Evolutionary conservation across 2,797 vertebrate genomes (phyloP), one percentile per base, ranked within the genome.

Genomic region (Onychomys leucogaster): DNA sequence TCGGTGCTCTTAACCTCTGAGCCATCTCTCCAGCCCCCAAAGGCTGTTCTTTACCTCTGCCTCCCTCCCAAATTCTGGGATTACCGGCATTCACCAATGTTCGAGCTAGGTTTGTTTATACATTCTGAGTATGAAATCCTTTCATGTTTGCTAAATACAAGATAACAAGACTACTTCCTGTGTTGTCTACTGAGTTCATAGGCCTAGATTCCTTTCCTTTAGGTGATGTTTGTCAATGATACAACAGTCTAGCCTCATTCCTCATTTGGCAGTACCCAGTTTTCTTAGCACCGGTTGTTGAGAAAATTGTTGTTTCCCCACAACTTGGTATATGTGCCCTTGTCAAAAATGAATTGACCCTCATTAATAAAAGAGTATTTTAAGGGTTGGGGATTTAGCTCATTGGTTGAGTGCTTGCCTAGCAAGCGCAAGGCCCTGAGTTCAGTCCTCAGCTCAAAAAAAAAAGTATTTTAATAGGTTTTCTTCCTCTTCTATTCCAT

Each of bases 241-340:
- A 9, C 10, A 65, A 67, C 0, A 4, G 6, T 81, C 34, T 16
- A 77, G 41, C 59, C 49, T 94, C 46, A 52, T 93, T 78, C 14
- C 69, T 65, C 4, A n/a, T 37, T 57, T 90, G 6, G 87, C 6
- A 13, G 1, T 76, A n/a, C 67, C 27, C 23, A 12, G 2, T 63
- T 94, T 97, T 90, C 76, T 34, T 19, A 91, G n/a, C 52, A 80
- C 27, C 34, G 89, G 69, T 95, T 95, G 4, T 69, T 92, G 23
- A 92, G 76, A 52, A 91, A 52, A 76, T 63, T 77, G 7, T 85
- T 87, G 77, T 76, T 94, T 93, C 13, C 23, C 78, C 75, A 88
- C 27, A 93, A 80, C 89, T 43, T 94, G 46, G 6, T 75, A 43
- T 93, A 65, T 25, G 8, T 71, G 27, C 23, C 9, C 61, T 73